These are phyloP conservation scores for Prietella phreatophila DNA, from an alignment of 2,113 vertebrate species.

Conservation along the genomic window DNA sequence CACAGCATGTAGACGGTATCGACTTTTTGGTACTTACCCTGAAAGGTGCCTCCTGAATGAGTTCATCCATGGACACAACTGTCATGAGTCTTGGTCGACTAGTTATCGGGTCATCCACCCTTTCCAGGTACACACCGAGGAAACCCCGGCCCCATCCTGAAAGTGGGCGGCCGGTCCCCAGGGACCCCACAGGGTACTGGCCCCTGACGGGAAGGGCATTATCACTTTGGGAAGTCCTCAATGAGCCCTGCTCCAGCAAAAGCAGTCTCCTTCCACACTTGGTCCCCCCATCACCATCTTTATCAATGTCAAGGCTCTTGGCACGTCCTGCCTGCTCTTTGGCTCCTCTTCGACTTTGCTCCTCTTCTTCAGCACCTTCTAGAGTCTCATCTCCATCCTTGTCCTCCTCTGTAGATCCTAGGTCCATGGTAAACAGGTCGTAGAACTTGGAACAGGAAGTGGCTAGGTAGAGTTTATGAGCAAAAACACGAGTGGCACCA, in stretches of 20 bases:
- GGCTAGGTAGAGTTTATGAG: constrained; percentile 85
- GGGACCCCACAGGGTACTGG: constrained; percentile 54
- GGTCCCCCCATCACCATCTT: constrained; percentile 63
- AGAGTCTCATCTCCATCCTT: constrained; percentile 61
- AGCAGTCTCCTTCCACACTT: constrained; percentile 62
- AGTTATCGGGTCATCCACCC: constrained; percentile 76
- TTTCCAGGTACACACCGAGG: constrained; percentile 74
- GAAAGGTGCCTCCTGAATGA: constrained; percentile 78
- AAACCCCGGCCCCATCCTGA: constrained; percentile 84
- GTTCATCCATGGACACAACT: constrained; percentile 78
- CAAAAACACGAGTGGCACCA: constrained; percentile 75
- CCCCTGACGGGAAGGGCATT: constrained; percentile 69
- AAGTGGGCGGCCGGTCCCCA: constrained; percentile 65
- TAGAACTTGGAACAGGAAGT: constrained; percentile 90
- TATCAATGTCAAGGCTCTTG: constrained; percentile 79
- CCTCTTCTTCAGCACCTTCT: constrained; percentile 66
- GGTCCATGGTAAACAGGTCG: constrained; percentile 81
- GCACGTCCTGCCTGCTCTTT: constrained; percentile 76
- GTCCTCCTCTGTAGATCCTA: constrained; percentile 54
- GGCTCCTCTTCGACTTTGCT: constrained; percentile 66
- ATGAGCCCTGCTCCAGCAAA: constrained; percentile 65
- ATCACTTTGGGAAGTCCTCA: constrained; percentile 77
- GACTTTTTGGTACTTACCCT: constrained; percentile 62
- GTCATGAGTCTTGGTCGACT: constrained; percentile 76
- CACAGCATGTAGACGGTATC: background rate